Conservation (phyloP, 2,888 invertebrate genomes). For the Odontothrips loti region DNA sequence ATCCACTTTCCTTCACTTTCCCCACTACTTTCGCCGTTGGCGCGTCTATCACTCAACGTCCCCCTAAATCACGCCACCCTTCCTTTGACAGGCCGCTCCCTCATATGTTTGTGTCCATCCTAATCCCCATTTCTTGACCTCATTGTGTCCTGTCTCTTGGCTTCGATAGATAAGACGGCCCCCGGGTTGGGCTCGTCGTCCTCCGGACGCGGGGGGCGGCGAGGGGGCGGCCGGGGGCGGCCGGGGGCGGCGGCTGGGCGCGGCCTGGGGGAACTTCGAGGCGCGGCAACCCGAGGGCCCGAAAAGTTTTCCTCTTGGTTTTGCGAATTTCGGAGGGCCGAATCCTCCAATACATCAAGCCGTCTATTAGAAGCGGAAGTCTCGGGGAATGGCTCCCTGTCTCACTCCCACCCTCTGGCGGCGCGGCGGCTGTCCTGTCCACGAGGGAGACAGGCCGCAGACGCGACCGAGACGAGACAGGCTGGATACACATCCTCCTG, state of each 20-base stretch:
- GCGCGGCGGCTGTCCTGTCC: not conserved
- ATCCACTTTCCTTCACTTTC: constrained; percentile 23
- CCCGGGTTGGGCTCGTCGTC: too few species aligned
- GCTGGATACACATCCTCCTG: too few species aligned
- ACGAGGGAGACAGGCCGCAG: too few species aligned
- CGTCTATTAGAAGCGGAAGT: not conserved
- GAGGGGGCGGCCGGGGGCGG: not conserved
- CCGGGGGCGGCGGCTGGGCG: too few species aligned
- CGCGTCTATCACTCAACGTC: constrained; percentile 15
- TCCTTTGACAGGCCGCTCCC: constrained; percentile 4
- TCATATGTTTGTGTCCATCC: constrained; percentile 26
- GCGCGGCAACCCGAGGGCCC: not conserved
- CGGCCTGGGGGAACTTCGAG: not conserved
- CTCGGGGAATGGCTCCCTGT: not conserved
- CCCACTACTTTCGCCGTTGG: not conserved
- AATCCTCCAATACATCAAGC: constrained; percentile 26
- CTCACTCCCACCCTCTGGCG: not conserved
- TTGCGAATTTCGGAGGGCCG: constrained; percentile 10
- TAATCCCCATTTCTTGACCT: constrained; percentile 25
- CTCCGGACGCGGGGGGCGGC: not conserved
- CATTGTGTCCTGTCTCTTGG: constrained; percentile 26
- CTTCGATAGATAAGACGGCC: constrained; percentile 7
- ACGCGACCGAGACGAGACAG: too few species aligned
- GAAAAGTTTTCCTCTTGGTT: constrained; percentile 13
- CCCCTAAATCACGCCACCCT: constrained; percentile 8